Percentiles rank a stretch among this genome's conserved stretches.
Evolutionary conservation across 64 coral and sea anemone genomes (phyloP).

Genomic region (Porites australiensis): DNA sequence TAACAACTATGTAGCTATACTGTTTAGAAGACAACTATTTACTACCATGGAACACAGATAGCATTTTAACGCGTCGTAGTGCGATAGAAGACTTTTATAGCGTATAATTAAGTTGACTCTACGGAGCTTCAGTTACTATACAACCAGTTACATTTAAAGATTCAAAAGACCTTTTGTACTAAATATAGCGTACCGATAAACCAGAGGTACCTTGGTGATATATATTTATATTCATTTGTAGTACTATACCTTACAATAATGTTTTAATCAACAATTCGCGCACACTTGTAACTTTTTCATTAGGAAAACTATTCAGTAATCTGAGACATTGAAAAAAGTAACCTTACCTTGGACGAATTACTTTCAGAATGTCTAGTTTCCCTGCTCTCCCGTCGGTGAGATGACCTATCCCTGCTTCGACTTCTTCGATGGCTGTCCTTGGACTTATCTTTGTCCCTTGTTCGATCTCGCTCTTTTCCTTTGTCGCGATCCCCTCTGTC

Average conservation of each 20-base stretch:
- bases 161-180: background rate
- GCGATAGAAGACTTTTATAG: too few species aligned
- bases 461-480: slow-evolving; percentile 65
- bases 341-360: slow-evolving; percentile 75
- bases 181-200: background rate
- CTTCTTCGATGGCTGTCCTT: slow-evolving; percentile 46
- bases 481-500: slow-evolving; percentile 62
- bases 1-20: too few species aligned
- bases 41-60: too few species aligned
- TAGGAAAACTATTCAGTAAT: background rate
- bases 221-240: too few species aligned
- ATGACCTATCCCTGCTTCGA: slow-evolving; percentile 54
- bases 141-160: too few species aligned
- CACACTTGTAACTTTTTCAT: background rate
- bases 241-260: too few species aligned
- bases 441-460: slow-evolving; percentile 23
- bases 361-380: slow-evolving; percentile 82
- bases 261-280: too few species aligned
- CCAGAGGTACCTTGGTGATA: too few species aligned
- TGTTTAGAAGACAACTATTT: too few species aligned
- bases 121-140: too few species aligned
- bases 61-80: too few species aligned
- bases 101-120: too few species aligned
- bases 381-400: slow-evolving; percentile 70
- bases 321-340: background rate